phyloP scores from a whole-genome alignment of 2,888 invertebrate genomes.

The Noctua pronuba region DNA sequence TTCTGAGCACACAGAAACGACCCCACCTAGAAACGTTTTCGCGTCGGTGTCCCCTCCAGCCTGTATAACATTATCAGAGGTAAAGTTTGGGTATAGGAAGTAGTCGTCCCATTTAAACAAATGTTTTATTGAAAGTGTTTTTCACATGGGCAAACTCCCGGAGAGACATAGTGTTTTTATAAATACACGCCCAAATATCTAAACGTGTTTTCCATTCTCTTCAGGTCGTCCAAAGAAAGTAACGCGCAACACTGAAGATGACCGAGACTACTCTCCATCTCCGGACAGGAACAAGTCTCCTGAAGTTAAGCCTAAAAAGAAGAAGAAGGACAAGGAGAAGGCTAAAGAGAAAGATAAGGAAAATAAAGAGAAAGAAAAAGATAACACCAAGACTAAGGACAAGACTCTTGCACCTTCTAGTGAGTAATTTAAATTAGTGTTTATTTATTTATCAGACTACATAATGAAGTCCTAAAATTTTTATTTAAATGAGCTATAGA shows the following conservation, averaged over 20 bases:
- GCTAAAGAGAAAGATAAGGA: slow-evolving; percentile 77
- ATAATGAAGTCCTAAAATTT: too few relatives aligned
- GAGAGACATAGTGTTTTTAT: background rate
- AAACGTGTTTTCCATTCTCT: background rate
- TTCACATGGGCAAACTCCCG: background rate
- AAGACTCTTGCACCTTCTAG: slow-evolving; percentile 88
- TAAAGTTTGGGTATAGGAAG: too few relatives aligned
- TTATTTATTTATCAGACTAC: too few relatives aligned
- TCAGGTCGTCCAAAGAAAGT: slow-evolving; percentile 79
- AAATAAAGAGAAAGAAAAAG: slow-evolving; percentile 75
- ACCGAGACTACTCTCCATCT: slow-evolving; percentile 82
- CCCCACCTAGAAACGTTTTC: too few relatives aligned
- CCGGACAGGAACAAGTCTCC: slow-evolving; percentile 80
- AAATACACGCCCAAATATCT: background rate
- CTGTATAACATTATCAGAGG: too few relatives aligned
- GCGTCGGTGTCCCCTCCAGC: too few relatives aligned
- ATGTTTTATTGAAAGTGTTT: too few relatives aligned
- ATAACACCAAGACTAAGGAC: slow-evolving; percentile 85
- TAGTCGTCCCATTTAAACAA: too few relatives aligned
- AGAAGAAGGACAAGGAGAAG: slow-evolving; percentile 82
- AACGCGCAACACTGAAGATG: slow-evolving; percentile 72
- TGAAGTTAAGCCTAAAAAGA: slow-evolving; percentile 82
- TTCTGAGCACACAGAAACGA: too few relatives aligned
- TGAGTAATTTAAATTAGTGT: slow-evolving; percentile 74
- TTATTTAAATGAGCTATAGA: too few relatives aligned